Percentiles rank a stretch among this genome's conserved stretches.
Evolutionary conservation across 1,140 invertebrate species (phyloP).

Genomic region (Ctenoplectra terminalis): DNA sequence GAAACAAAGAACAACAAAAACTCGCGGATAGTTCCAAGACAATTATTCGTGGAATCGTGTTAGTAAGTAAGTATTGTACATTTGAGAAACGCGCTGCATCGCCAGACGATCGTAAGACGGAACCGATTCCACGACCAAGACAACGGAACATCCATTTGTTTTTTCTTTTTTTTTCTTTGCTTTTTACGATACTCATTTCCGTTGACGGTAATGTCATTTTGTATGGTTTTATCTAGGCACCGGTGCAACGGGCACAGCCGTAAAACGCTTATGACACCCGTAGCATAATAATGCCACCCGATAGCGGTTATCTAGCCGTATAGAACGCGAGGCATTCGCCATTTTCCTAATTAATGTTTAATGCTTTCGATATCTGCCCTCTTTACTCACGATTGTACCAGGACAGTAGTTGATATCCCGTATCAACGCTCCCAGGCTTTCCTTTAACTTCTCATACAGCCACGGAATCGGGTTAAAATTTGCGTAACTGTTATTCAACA

Average conservation of each 20-base stretch:
- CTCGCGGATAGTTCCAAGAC: too few species aligned
- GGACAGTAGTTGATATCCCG: constrained; percentile 38
- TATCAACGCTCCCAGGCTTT: constrained; percentile 20
- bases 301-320: constrained; percentile 69
- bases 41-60: neutral
- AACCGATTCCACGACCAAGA: constrained; percentile 37
- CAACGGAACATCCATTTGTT: constrained; percentile 48
- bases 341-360: constrained; percentile 76
- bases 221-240: constrained; percentile 62
- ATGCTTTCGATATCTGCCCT: constrained; percentile 68
- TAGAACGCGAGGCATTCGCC: constrained; percentile 62
- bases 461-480: constrained; percentile 21
- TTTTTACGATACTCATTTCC: constrained; percentile 64
- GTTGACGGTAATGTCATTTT: constrained; percentile 59
- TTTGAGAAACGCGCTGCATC: neutral
- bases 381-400: constrained; percentile 52
- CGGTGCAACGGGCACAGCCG: constrained; percentile 59
- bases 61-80: neutral
- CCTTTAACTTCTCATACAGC: neutral
- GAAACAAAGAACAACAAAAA: too few species aligned
- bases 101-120: neutral
- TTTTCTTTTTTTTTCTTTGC: constrained; percentile 39
- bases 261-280: constrained; percentile 74
- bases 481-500: neutral
- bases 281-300: constrained; percentile 71